Evolutionary conservation across 2,113 vertebrate genomes (phyloP), one percentile per base, ranked within the genome.

Genomic region (Talpa occidentalis): DNA sequence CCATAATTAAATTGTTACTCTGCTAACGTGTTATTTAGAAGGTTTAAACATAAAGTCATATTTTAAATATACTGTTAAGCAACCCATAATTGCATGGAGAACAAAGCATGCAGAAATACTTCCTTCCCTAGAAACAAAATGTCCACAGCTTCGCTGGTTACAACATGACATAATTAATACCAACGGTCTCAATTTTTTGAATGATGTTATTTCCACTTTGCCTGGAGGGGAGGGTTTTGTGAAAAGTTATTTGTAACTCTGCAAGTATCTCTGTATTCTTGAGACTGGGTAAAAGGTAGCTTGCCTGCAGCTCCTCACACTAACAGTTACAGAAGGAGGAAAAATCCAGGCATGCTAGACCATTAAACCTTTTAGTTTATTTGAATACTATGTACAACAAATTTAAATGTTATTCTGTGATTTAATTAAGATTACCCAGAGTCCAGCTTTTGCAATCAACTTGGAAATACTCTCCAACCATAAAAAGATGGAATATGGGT

Each of bases 141-240:
- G 30, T 62, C 47, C 37, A 26, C 52, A 44, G 30, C 11, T 40
- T 47, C 49, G 14, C 52, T 49, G 79, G 47, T 77, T 81, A 94
- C 79, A 94, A 93, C 79, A 76, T 87, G 88, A 92, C 82, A 96
- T 96, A 92, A 96, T 97, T 96, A 93, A 96, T 96, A 60, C 70
- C 84, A 77, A 10, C 87, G 96, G 95, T 87, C 90, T 95, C 70
- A 88, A 64, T 94, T 94, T 83, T 92, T 67, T 26, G 28, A 92
- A 94, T 77, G 81, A 84, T 90, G 93, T 93, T 90, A 93, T 93
- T 92, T 93, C 74, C 70, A 32, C 82, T 88, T 94, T 93, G 89
- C 85, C 95, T 93, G 52, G 73, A 88, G 70, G 74, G 83, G 62
- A 88, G 40, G 47, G 37, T 56, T 93, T 92, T 88, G 89, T 81